Percentiles rank a stretch among this genome's conserved stretches.
Evolutionary conservation across 2,113 vertebrate genomes (phyloP).

Genomic region (Prinia subflava): DNA sequence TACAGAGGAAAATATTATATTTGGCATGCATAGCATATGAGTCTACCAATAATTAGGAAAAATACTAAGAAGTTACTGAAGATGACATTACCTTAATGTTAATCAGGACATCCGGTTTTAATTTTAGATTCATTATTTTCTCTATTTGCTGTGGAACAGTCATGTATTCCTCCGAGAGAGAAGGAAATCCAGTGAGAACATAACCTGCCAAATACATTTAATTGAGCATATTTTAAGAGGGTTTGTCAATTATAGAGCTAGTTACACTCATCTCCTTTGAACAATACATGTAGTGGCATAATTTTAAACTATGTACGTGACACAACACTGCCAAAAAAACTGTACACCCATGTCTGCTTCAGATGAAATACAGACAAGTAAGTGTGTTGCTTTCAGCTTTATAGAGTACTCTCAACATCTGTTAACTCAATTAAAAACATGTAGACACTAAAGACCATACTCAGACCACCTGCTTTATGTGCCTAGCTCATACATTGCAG

Average conservation of each 20-base stretch:
- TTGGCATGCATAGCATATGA: not conserved
- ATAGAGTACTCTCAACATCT: not conserved
- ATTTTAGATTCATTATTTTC: slow-evolving; percentile 81
- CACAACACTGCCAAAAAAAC: not conserved
- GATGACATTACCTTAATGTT: slow-evolving; percentile 87
- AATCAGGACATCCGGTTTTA: slow-evolving; percentile 89
- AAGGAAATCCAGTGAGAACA: slow-evolving; percentile 87
- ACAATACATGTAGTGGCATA: not conserved
- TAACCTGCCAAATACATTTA: slow-evolving; percentile 80
- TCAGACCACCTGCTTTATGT: not conserved
- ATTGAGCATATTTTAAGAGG: slow-evolving; percentile 16
- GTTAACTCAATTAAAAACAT: not conserved
- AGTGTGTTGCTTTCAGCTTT: not conserved
- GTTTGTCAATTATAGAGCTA: not conserved
- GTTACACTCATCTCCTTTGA: not conserved
- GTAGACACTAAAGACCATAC: not conserved
- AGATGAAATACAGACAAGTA: not conserved
- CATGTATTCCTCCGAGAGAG: slow-evolving; percentile 79
- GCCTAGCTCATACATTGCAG: not conserved
- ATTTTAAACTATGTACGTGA: not conserved
- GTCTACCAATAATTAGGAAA: not conserved
- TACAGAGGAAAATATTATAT: not conserved
- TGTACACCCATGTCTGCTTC: not conserved
- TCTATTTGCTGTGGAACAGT: slow-evolving; percentile 83
- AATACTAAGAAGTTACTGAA: not conserved